phyloP scores from a whole-genome alignment of 2,797 vertebrate genomes.

The Enteromius thamalakanensis region DNA sequence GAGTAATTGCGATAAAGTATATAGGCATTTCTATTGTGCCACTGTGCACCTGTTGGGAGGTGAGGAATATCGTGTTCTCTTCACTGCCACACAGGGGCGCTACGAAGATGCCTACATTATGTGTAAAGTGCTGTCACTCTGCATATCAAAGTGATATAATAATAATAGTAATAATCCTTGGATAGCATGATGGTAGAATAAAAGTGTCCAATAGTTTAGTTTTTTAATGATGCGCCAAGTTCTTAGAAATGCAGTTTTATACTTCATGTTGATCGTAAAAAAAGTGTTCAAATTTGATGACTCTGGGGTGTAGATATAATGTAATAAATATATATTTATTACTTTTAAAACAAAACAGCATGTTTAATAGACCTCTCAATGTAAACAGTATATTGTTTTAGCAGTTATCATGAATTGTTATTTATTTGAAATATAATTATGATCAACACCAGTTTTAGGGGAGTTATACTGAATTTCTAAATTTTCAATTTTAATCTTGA shows the following conservation, averaged over 20 bases:
- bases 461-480: not conserved
- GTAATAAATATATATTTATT: not conserved
- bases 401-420: not conserved
- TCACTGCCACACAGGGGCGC: constrained; percentile 66
- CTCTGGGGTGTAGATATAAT: not conserved
- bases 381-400: not conserved
- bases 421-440: not conserved
- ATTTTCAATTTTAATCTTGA: not conserved
- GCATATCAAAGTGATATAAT: not conserved
- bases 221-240: not conserved
- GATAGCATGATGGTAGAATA: not conserved
- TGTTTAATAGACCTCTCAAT: too few species aligned
- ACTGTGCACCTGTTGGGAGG: constrained; percentile 41
- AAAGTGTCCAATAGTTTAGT: not conserved
- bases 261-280: not conserved
- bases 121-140: not conserved
- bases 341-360: too few species aligned
- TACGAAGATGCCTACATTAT: constrained; percentile 53
- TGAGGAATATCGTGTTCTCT: constrained; percentile 39
- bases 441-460: not conserved
- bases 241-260: not conserved
- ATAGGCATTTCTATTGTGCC: not conserved
- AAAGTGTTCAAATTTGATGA: not conserved
- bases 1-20: constrained; percentile 26
- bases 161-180: not conserved